These are phyloP conservation scores for Sweltsa coloradensis DNA, from an alignment of 1,140 invertebrate species.

Conservation along the genomic window DNA sequence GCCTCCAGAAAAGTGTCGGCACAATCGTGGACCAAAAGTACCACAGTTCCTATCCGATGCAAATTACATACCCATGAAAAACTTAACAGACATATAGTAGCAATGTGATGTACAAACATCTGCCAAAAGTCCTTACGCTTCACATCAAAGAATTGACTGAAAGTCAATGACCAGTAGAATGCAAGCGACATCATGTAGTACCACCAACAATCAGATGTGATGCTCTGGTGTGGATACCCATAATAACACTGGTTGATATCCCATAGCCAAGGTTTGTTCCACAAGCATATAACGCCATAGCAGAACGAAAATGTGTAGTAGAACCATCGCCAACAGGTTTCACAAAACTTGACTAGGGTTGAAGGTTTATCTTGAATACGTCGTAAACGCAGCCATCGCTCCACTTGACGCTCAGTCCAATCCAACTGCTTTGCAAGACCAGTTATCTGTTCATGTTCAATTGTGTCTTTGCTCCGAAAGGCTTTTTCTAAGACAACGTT, in stretches of 20 bases:
- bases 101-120: constrained; percentile 95
- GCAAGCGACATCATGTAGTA: constrained; percentile 33
- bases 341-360: constrained; percentile 79
- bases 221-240: constrained; percentile 41
- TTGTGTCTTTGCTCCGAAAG: constrained; percentile 3
- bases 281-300: constrained; percentile 71
- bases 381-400: constrained; percentile 77
- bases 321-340: constrained; percentile 78
- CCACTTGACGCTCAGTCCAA: constrained; percentile 72
- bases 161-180: constrained; percentile 91
- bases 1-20: constrained; percentile 91
- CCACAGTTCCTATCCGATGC: constrained; percentile 79
- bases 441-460: constrained; percentile 10
- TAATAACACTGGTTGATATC: constrained; percentile 86
- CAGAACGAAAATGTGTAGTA: constrained; percentile 78
- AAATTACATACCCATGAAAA: constrained; percentile 94
- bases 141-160: constrained; percentile 90
- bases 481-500: constrained; percentile 9
- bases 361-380: constrained; percentile 73
- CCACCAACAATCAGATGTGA: constrained; percentile 24
- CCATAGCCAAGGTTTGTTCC: constrained; percentile 92
- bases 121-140: constrained; percentile 94
- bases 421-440: constrained; percentile 74
- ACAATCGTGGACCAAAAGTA: constrained; percentile 85
- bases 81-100: constrained; percentile 76